These are phyloP conservation scores for Leptobrachium leishanense DNA, from an alignment of 2,113 vertebrate genomes.

Conservation along the genomic window DNA sequence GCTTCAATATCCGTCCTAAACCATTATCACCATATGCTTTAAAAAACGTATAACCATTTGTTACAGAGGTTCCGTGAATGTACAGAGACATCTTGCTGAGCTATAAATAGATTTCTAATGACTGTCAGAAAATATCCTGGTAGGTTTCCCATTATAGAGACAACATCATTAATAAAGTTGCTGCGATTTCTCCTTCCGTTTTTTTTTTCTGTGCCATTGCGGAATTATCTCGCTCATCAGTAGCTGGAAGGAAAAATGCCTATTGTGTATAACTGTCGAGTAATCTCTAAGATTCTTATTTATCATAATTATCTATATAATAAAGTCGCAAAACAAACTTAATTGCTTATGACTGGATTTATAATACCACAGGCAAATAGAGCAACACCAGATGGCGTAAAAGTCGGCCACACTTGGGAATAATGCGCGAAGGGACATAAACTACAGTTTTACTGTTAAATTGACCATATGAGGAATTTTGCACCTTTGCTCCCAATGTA, in stretches of 20 bases:
- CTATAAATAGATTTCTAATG: slow-evolving; percentile 80
- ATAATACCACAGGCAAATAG: slow-evolving; percentile 67
- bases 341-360: slow-evolving; percentile 77
- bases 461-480: slow-evolving; percentile 41
- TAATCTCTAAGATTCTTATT: slow-evolving; percentile 72
- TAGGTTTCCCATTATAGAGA: slow-evolving; percentile 73
- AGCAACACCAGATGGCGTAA: slow-evolving; percentile 72
- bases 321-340: slow-evolving; percentile 73
- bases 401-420: slow-evolving; percentile 62
- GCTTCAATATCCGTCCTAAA: neutral
- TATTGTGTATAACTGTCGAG: slow-evolving; percentile 68
- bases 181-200: slow-evolving; percentile 58
- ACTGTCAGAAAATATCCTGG: slow-evolving; percentile 69
- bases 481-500: slow-evolving; percentile 26
- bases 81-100: slow-evolving; percentile 69
- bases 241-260: slow-evolving; percentile 69
- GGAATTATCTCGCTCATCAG: slow-evolving; percentile 62
- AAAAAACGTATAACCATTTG: neutral
- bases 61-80: slow-evolving; percentile 20
- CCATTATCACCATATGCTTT: slow-evolving; percentile 2
- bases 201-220: slow-evolving; percentile 53
- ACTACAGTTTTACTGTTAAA: slow-evolving; percentile 40
- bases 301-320: slow-evolving; percentile 78
- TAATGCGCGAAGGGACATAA: slow-evolving; percentile 28
- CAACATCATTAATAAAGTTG: slow-evolving; percentile 75